Conservation (phyloP, 2,888 invertebrate species). For the Philonicus albiceps region DNA sequence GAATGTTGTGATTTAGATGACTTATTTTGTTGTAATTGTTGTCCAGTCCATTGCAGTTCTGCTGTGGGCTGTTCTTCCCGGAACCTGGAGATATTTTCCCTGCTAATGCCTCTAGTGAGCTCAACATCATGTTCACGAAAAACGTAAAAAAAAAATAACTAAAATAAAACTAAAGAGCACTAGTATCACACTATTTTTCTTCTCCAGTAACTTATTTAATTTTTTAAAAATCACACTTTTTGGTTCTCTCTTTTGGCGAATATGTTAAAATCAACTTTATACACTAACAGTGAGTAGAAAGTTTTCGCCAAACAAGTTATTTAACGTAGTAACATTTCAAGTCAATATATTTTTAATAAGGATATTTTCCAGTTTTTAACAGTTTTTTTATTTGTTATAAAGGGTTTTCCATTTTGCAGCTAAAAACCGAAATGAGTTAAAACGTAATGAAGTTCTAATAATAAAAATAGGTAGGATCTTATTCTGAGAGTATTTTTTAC, state of each 20-base stretch:
- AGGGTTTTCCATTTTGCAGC: neutral
- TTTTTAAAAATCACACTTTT: neutral
- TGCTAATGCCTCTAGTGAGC: conserved; percentile 87
- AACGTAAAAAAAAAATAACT: no score
- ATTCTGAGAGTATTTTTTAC: neutral
- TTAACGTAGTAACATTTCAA: neutral
- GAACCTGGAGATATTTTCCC: conserved; percentile 88
- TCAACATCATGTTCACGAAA: conserved; percentile 71
- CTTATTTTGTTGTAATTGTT: conserved; percentile 57
- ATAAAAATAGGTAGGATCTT: neutral
- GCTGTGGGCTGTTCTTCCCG: conserved; percentile 59
- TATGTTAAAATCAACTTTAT: neutral
- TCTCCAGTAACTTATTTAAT: neutral
- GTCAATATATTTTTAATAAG: neutral
- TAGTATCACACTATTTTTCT: neutral
- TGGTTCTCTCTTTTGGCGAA: neutral
- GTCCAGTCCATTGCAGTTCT: conserved; percentile 52
- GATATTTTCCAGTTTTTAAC: neutral
- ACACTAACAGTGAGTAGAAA: neutral
- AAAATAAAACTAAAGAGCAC: neutral
- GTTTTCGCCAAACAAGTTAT: neutral
- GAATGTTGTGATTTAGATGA: conserved; percentile 56
- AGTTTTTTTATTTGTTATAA: neutral
- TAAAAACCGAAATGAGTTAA: neutral
- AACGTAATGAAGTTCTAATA: neutral